phyloP scores from a whole-genome alignment of 2,113 vertebrate genomes.

The Mirounga angustirostris region DNA sequence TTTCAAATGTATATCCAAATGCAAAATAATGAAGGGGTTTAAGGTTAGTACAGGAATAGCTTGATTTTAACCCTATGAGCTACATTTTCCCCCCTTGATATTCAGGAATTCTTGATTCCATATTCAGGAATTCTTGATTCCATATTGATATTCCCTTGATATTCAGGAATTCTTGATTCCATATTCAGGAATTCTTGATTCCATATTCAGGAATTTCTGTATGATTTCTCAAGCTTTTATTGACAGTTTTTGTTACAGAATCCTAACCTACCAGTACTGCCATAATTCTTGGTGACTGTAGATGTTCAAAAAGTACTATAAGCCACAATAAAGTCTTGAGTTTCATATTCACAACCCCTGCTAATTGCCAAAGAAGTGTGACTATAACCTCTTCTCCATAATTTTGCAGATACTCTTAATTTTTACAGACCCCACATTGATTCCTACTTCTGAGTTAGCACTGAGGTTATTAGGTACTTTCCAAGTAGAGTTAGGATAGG shows the following conservation, averaged over 20 bases:
- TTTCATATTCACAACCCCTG: not conserved
- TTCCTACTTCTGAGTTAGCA: not conserved
- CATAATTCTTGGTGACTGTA: not conserved
- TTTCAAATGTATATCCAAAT: not conserved
- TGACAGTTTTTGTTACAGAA: not conserved
- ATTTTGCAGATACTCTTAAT: not conserved
- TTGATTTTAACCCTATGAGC: not conserved
- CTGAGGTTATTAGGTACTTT: not conserved
- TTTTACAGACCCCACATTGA: not conserved
- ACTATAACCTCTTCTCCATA: not conserved
- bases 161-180: not conserved
- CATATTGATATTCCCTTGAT: not conserved
- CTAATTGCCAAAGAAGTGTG: not conserved
- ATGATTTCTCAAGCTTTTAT: slow-evolving; percentile 40
- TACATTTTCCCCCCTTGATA: not conserved
- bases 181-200: not conserved
- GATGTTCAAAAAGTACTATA: not conserved
- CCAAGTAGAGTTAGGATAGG: not conserved
- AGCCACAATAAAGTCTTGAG: not conserved
- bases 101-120: not conserved
- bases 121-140: not conserved
- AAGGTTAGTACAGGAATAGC: not conserved
- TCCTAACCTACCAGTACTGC: not conserved
- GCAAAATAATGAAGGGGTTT: not conserved
- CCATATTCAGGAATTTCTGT: not conserved